These are phyloP conservation scores for Carpatolechia fugitivella DNA, from an alignment of 2,888 invertebrate species.

Conservation along the genomic window DNA sequence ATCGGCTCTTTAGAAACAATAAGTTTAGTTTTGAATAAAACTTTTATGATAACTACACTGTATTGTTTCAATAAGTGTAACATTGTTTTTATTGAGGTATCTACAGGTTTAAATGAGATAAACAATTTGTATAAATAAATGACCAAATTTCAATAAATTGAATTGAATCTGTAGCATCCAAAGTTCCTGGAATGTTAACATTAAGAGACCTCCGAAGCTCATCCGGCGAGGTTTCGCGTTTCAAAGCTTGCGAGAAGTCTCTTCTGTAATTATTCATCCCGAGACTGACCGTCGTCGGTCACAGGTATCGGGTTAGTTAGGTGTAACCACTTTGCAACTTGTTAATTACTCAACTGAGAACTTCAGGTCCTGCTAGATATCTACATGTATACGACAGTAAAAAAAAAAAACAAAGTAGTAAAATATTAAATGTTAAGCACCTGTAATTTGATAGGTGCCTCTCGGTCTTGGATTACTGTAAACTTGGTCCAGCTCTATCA, in stretches of 20 bases:
- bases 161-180: too few species aligned
- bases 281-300: slow-evolving; percentile 52
- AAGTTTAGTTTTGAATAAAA: slow-evolving; percentile 56
- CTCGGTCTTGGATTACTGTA: slow-evolving; percentile 27
- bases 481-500: slow-evolving; percentile 41
- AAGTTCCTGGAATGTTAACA: slow-evolving; percentile 29
- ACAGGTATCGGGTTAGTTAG: slow-evolving; percentile 58
- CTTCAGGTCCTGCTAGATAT: neutral
- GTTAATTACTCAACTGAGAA: neutral
- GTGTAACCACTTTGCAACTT: slow-evolving; percentile 41
- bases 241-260: slow-evolving; percentile 59
- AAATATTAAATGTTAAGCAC: slow-evolving; percentile 9
- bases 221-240: slow-evolving; percentile 55
- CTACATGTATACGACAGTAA: neutral
- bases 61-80: too few species aligned
- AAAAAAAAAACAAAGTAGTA: neutral
- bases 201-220: slow-evolving; percentile 37
- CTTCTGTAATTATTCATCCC: slow-evolving; percentile 65
- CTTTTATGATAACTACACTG: slow-evolving; percentile 26
- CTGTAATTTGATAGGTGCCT: slow-evolving; percentile 24
- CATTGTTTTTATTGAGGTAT: too few species aligned
- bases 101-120: too few species aligned
- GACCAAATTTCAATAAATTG: too few species aligned
- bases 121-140: too few species aligned
- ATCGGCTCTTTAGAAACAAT: slow-evolving; percentile 72